Conservation (phyloP, 2,888 invertebrate species). For the Xanthostigma xanthostigma region DNA sequence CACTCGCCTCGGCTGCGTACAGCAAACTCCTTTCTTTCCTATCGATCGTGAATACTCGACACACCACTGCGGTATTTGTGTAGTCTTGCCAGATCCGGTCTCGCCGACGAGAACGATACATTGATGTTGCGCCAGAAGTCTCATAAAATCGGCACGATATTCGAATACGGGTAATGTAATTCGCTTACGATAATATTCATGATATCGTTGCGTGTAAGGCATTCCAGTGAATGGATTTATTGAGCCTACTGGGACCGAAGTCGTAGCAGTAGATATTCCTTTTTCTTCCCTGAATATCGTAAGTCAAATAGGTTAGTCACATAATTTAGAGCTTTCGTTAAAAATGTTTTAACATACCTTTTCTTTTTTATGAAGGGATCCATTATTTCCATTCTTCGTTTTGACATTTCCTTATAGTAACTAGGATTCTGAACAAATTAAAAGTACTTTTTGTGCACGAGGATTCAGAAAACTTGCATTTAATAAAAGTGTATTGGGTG, state of each 20-base stretch:
- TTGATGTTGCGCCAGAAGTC: constrained; percentile 82
- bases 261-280: constrained; percentile 24
- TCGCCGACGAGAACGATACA: constrained; percentile 95
- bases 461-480: too few species aligned
- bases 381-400: constrained; percentile 72
- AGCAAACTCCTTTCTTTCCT: constrained; percentile 73
- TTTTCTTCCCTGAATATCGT: constrained; percentile 37
- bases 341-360: constrained; percentile 37
- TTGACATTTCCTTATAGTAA: constrained; percentile 43
- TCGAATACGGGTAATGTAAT: constrained; percentile 94
- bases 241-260: constrained; percentile 28
- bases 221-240: constrained; percentile 68
- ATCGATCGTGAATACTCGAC: constrained; percentile 54
- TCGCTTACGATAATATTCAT: constrained; percentile 77
- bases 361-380: constrained; percentile 69
- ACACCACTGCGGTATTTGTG: constrained; percentile 97
- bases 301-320: not conserved
- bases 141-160: constrained; percentile 91
- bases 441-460: too few species aligned
- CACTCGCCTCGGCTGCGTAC: constrained; percentile 92
- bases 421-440: too few species aligned
- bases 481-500: too few species aligned
- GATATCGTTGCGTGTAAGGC: constrained; percentile 78
- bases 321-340: constrained; percentile 1
- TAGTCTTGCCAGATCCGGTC: constrained; percentile 99